Conservation (phyloP, 2,797 vertebrate species). For the Macrochelys suwanniensis region DNA sequence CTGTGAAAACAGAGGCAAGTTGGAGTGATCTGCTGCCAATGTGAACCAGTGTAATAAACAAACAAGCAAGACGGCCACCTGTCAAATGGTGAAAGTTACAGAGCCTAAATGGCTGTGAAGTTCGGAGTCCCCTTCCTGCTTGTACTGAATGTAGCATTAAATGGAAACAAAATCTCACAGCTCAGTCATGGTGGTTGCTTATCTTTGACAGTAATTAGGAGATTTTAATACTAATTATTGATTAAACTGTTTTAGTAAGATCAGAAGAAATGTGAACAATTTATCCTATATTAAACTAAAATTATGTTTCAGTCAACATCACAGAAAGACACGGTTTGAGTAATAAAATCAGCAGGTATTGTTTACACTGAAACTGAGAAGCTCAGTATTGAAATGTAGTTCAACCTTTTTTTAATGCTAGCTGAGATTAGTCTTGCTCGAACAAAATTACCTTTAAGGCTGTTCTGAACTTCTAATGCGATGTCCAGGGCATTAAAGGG, state of each 20-base stretch:
- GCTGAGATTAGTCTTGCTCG: conserved; percentile 44
- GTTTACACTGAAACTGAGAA: conserved; percentile 30
- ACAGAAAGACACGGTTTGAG: background rate
- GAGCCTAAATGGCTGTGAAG: conserved; percentile 52
- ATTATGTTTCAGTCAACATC: conserved; percentile 34
- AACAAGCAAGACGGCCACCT: conserved; percentile 73
- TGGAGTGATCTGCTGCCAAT: conserved; percentile 56
- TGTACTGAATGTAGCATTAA: conserved; percentile 14
- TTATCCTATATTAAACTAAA: conserved; percentile 48
- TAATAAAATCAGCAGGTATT: conserved; percentile 30
- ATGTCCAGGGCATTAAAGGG: conserved; percentile 94
- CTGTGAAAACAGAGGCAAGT: conserved; percentile 62
- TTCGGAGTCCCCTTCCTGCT: conserved; percentile 57
- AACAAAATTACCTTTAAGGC: conserved; percentile 90
- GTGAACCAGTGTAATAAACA: conserved; percentile 76
- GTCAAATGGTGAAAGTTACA: conserved; percentile 76
- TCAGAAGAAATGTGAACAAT: conserved; percentile 47
- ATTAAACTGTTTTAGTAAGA: conserved; percentile 53
- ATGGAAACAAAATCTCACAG: conserved; percentile 50
- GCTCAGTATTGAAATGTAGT: background rate
- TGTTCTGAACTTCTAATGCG: conserved; percentile 93
- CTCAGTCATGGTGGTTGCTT: conserved; percentile 54
- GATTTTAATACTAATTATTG: conserved; percentile 58
- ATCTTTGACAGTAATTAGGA: conserved; percentile 43
- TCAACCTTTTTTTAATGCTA: background rate